These are phyloP conservation scores for Lepidocyrtinus sp. DNA, from an alignment of 2,888 invertebrate species.

Conservation along the genomic window DNA sequence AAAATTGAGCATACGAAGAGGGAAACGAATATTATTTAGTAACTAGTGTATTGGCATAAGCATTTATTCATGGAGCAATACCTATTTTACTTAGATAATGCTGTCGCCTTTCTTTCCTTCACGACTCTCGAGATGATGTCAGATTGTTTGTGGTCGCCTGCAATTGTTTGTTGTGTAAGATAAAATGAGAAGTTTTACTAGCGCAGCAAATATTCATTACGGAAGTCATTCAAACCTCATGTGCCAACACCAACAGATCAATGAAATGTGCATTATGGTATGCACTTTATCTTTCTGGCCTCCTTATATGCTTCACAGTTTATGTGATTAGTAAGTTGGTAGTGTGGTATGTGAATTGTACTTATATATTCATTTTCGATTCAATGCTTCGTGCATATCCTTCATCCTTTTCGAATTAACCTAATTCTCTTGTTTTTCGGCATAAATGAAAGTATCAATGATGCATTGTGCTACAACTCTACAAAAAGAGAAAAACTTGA, in stretches of 20 bases:
- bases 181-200: conserved; percentile 32
- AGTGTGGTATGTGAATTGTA: neutral
- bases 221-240: conserved; percentile 23
- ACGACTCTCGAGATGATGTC: conserved; percentile 22
- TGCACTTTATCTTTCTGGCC: conserved; percentile 29
- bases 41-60: neutral
- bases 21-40: neutral
- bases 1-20: neutral
- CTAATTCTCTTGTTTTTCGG: conserved; percentile 36
- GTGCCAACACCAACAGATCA: neutral
- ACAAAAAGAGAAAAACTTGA: neutral
- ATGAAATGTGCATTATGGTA: conserved; percentile 9
- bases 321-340: neutral
- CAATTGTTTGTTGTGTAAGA: conserved; percentile 22
- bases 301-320: conserved; percentile 1
- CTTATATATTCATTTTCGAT: neutral
- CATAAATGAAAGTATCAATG: neutral
- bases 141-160: conserved; percentile 1
- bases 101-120: conserved; percentile 2
- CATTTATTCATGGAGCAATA: neutral
- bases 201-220: conserved; percentile 29
- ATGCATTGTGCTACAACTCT: conserved; percentile 15
- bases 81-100: neutral
- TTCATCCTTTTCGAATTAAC: conserved; percentile 42
- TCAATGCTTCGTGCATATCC: conserved; percentile 17